A percentile compares a stretch with the other conserved stretches of the same genome.
phyloP scores from a whole-genome alignment of 2,113 vertebrate species.

The Prietella phreatophila region DNA sequence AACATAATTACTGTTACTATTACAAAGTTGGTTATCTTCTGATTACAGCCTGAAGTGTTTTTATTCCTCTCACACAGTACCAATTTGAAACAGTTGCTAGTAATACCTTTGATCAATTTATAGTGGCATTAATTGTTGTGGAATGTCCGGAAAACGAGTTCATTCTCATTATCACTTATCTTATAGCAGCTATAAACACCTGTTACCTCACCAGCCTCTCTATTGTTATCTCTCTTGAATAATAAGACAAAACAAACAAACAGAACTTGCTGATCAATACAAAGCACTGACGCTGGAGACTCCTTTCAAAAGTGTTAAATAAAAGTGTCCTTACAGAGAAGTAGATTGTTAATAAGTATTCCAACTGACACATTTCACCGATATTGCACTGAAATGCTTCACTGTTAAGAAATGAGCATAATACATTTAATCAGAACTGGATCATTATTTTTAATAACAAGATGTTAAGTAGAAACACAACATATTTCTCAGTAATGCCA shows the following conservation, averaged over 20 bases:
- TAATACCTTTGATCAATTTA: not conserved
- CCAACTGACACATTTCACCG: not conserved
- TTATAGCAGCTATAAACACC: not conserved
- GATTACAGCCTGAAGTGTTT: not conserved
- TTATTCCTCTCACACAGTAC: not conserved
- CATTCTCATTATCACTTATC: not conserved
- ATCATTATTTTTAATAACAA: not conserved
- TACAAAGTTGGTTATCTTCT: not conserved
- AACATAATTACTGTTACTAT: not conserved
- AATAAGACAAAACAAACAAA: not conserved
- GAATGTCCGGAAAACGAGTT: not conserved
- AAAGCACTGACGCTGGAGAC: not conserved
- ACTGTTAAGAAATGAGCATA: not conserved
- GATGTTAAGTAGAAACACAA: not conserved
- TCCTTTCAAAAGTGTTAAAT: not conserved
- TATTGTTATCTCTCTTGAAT: not conserved
- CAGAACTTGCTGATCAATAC: not conserved
- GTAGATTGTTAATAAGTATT: not conserved
- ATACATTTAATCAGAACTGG: not conserved
- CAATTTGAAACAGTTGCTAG: not conserved
- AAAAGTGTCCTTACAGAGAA: not conserved
- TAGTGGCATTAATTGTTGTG: not conserved
- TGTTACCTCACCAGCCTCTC: not conserved
- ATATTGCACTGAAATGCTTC: not conserved
- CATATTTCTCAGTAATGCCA: no score